phyloP scores from a whole-genome alignment of 2,888 invertebrate genomes.

The Blomia tropicalis region DNA sequence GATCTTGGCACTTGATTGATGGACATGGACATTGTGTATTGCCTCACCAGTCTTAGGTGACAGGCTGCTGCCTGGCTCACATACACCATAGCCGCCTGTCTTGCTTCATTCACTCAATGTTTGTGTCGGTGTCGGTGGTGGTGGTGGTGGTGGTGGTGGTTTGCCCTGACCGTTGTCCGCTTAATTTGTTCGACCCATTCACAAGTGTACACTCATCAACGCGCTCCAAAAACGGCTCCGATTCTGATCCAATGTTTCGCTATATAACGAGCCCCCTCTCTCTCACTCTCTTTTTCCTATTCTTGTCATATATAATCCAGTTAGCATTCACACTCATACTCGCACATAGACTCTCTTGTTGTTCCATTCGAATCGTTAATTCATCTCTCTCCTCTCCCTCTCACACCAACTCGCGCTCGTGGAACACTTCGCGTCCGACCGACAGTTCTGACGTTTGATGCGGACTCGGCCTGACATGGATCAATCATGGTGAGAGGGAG shows the following conservation, averaged over 20 bases:
- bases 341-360: too few species aligned
- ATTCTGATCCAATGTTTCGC: not conserved
- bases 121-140: too few species aligned
- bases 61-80: not conserved
- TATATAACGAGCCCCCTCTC: not conserved
- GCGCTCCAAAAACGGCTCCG: constrained; percentile 2
- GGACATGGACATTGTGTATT: constrained; percentile 1
- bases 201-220: constrained; percentile 1
- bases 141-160: too few species aligned
- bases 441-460: constrained; percentile 19
- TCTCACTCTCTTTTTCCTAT: not conserved
- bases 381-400: not conserved
- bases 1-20: constrained; percentile 15
- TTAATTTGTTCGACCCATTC: too few species aligned
- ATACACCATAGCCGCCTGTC: not conserved
- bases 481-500: not conserved
- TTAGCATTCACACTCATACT: not conserved
- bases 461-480: constrained; percentile 6
- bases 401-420: constrained; percentile 5
- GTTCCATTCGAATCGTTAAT: not conserved
- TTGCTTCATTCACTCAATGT: too few species aligned
- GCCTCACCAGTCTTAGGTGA: not conserved
- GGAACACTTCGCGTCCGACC: not conserved
- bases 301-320: constrained; percentile 8
- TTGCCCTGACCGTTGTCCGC: too few species aligned